Evolutionary conservation across 2,888 invertebrate species (phyloP).

Genomic region (Incurvaria masculella): DNA sequence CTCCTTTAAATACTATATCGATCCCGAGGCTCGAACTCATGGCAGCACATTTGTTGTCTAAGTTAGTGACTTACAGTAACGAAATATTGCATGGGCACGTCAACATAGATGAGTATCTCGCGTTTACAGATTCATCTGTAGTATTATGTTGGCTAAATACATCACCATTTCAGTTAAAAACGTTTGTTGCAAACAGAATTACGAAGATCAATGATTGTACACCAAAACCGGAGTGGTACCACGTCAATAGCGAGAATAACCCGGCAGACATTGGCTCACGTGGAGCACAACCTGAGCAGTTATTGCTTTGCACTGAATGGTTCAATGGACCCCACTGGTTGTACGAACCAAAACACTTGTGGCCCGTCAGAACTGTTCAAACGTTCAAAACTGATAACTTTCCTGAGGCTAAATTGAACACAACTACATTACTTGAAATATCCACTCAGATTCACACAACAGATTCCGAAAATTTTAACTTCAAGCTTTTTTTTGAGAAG

Average conservation of each 20-base stretch:
- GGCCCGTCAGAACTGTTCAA: not conserved
- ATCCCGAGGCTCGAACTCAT: conserved; percentile 12
- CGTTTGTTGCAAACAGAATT: conserved; percentile 14
- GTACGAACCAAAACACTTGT: not conserved
- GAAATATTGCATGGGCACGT: no score
- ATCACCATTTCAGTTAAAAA: conserved; percentile 1
- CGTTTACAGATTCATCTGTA: not conserved
- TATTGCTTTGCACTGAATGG: conserved; percentile 10
- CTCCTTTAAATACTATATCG: conserved; percentile 7
- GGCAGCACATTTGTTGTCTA: conserved; percentile 6
- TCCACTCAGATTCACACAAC: no score
- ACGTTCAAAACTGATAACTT: not conserved
- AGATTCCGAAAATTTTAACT: no score
- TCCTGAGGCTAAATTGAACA: not conserved
- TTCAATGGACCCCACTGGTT: not conserved
- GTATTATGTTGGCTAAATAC: conserved; percentile 12
- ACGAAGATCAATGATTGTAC: conserved; percentile 10
- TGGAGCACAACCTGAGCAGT: conserved; percentile 9
- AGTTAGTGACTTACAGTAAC: not conserved
- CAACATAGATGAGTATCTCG: no score
- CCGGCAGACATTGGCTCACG: conserved; percentile 15
- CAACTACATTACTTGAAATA: not conserved
- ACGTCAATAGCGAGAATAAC: conserved; percentile 13
- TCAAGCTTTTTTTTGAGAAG: no score
- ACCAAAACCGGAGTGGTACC: conserved; percentile 10